Evolutionary conservation across 2,888 invertebrate genomes (phyloP), one percentile per base, ranked within the genome.

Genomic region (Dynastes grantii): DNA sequence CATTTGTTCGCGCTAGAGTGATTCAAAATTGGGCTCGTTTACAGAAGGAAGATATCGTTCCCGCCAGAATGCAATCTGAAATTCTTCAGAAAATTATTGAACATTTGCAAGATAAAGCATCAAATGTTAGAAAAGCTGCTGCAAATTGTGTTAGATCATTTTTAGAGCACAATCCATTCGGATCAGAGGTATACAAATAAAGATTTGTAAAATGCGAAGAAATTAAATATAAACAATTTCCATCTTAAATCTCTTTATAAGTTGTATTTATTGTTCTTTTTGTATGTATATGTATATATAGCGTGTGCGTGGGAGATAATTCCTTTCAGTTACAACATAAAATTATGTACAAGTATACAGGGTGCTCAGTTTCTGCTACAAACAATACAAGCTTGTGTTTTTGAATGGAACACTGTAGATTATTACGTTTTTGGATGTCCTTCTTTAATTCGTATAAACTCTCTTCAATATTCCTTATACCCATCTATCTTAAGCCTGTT

Each of bases 1-100:
- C 97, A 0, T 95, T 95, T 86, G 97, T 97, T 0, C 91, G 98
- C 32, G 93, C 95, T 32, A 96, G 95, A 90, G 95, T 94, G 78
- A 90, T 98, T 53, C 95, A 97, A 87, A 93, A 95, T 81, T 97
- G 96, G 95, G 91, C 93, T 82, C 91, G 92, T 67, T 90, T 98
- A 79, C 95, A 96, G 84, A 92, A 93, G 76, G 94, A 95, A 84
- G 93, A 94, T 85, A 94, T 94, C 2, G 92, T 98, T 61, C 97
- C 98, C 0, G 89, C 96, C 63, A 90, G 90, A 5, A 91, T 93
- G 79, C 94, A 95, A 85, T 91, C 92, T 32, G 88, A 90, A 9
- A 92, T 98, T 61, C 89, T 97, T 71, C 90, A 92, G 82, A 91
- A 93, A 49, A 91, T 92, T 0, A 92, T 94, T 11, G 92, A 92